Percentiles rank a stretch among this genome's conserved stretches.
Evolutionary conservation across 2,113 vertebrate species (phyloP).

Genomic region (Melanotaenia duboulayi): DNA sequence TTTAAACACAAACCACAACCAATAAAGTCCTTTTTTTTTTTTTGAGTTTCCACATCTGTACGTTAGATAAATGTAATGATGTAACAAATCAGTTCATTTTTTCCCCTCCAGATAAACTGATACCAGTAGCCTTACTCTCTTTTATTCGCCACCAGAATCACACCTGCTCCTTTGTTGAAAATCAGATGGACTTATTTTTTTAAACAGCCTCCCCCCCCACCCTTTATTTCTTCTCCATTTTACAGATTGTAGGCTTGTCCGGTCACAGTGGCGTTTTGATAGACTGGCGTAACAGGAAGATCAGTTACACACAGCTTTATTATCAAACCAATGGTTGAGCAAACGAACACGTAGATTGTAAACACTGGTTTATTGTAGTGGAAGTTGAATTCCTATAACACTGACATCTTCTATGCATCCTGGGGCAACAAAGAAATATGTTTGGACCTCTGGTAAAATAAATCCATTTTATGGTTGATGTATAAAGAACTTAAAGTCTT

Average conservation of each 20-base stretch:
- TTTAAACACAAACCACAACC: slow-evolving; percentile 42
- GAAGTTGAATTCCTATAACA: slow-evolving; percentile 53
- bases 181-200: slow-evolving; percentile 69
- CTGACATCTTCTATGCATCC: slow-evolving; percentile 75
- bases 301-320: slow-evolving; percentile 37
- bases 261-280: slow-evolving; percentile 58
- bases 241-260: slow-evolving; percentile 44
- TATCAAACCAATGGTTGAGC: slow-evolving; percentile 45
- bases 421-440: slow-evolving; percentile 65
- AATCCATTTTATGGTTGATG: slow-evolving; percentile 82
- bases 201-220: slow-evolving; percentile 30
- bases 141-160: slow-evolving; percentile 29
- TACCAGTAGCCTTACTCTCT: slow-evolving; percentile 74
- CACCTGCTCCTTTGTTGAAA: slow-evolving; percentile 37
- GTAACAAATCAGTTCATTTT: slow-evolving; percentile 19
- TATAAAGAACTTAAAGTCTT: slow-evolving; percentile 53
- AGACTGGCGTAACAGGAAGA: slow-evolving; percentile 1
- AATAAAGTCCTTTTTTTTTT: not conserved
- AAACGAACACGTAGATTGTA: slow-evolving; percentile 45
- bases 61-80: not conserved
- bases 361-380: slow-evolving; percentile 65
- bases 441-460: slow-evolving; percentile 80
- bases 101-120: slow-evolving; percentile 17
- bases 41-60: too few species aligned
- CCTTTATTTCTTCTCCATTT: slow-evolving; percentile 1